Percentiles rank a stretch among this genome's conserved stretches.
phyloP scores from a whole-genome alignment of 2,888 invertebrate genomes.

The Thymelicus sylvestris region DNA sequence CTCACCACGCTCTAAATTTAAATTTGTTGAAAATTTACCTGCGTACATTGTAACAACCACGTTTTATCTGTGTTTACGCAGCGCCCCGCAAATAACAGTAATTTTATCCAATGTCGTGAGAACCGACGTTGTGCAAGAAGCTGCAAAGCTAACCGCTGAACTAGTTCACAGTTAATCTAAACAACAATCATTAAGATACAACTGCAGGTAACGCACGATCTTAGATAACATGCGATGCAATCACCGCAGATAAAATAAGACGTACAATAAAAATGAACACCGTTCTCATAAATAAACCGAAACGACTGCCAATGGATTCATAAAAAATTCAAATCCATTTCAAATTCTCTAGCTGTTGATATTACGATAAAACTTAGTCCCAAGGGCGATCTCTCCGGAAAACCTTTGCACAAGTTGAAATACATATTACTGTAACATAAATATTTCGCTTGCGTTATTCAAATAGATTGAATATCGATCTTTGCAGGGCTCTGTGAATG shows the following conservation, averaged over 20 bases:
- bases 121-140: slow-evolving; percentile 70
- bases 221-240: slow-evolving; percentile 34
- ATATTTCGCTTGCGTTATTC: slow-evolving; percentile 35
- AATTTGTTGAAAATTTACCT: slow-evolving; percentile 17
- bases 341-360: slow-evolving; percentile 29
- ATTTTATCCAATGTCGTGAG: slow-evolving; percentile 81
- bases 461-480: slow-evolving; percentile 39
- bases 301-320: slow-evolving; percentile 21
- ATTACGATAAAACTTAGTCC: slow-evolving; percentile 32
- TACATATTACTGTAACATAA: slow-evolving; percentile 20
- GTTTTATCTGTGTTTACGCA: slow-evolving; percentile 37
- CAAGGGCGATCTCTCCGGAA: slow-evolving; percentile 20
- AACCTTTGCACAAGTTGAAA: slow-evolving; percentile 23
- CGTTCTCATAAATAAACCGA: slow-evolving; percentile 20
- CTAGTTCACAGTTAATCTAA: slow-evolving; percentile 79
- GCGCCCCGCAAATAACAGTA: slow-evolving; percentile 68
- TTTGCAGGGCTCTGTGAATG: slow-evolving; percentile 23
- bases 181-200: slow-evolving; percentile 67
- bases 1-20: slow-evolving; percentile 4
- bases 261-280: slow-evolving; percentile 21
- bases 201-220: slow-evolving; percentile 62
- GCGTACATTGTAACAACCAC: slow-evolving; percentile 42
- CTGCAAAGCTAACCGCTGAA: slow-evolving; percentile 58
- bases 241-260: slow-evolving; percentile 22
- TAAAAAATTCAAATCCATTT: slow-evolving; percentile 33